Percentiles rank a stretch among this genome's conserved stretches.
Conservation (phyloP, 2,113 vertebrate genomes). For the Lepidothrix coronata region DNA sequence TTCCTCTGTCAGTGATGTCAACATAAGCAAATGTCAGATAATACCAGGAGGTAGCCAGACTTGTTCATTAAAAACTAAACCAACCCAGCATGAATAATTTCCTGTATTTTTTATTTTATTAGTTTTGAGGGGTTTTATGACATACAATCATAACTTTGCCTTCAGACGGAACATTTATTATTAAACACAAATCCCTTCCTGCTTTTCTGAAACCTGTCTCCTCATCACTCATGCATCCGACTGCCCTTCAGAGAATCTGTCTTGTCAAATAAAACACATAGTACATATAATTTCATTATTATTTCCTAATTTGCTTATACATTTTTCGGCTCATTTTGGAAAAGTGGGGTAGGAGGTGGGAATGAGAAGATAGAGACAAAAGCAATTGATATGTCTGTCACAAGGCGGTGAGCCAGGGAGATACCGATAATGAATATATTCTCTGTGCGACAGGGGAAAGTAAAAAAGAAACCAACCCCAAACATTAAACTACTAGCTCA, state of each 20-base stretch:
- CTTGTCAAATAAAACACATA: conserved; percentile 1
- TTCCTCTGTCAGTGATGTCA: conserved; percentile 11
- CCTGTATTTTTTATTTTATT: conserved; percentile 35
- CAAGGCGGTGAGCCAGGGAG: neutral
- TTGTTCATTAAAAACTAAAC: conserved; percentile 2
- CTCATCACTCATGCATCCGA: conserved; percentile 10
- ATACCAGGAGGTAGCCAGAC: neutral
- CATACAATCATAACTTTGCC: conserved; percentile 13
- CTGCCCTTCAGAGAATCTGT: conserved; percentile 35
- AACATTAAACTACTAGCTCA: neutral
- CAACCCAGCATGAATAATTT: conserved; percentile 3
- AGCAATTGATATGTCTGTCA: neutral
- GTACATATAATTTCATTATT: neutral
- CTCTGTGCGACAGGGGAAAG: neutral
- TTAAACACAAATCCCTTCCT: conserved; percentile 30
- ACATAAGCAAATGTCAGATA: conserved; percentile 14
- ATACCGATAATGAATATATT: neutral
- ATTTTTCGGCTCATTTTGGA: conserved; percentile 12
- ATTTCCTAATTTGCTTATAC: conserved; percentile 39
- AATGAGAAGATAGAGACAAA: neutral
- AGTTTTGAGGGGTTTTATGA: neutral
- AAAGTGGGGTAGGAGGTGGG: neutral
- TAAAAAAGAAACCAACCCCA: neutral
- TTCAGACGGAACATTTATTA: conserved; percentile 37
- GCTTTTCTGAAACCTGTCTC: conserved; percentile 21